Evolutionary conservation across 2,113 vertebrate genomes (phyloP).

Genomic region (Oryzias celebensis): DNA sequence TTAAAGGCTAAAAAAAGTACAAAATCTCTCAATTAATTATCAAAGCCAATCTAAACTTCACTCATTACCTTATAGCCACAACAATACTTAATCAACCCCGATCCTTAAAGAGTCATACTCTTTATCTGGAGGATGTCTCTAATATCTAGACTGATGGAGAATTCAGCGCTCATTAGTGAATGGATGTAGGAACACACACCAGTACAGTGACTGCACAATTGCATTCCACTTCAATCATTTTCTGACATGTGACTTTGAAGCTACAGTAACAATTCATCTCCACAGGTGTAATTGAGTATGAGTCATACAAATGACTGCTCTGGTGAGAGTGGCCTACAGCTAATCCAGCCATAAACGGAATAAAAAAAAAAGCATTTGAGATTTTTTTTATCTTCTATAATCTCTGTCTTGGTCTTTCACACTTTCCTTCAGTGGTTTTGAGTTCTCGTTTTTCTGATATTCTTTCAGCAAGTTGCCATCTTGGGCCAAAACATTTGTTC

Average conservation of each 20-base stretch:
- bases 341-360: conserved; percentile 58
- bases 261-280: conserved; percentile 50
- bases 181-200: conserved; percentile 23
- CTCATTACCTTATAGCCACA: conserved; percentile 59
- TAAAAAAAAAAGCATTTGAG: conserved; percentile 38
- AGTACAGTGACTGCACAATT: conserved; percentile 19
- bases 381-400: conserved; percentile 41
- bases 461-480: conserved; percentile 77
- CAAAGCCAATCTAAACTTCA: conserved; percentile 37
- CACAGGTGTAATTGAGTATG: conserved; percentile 58
- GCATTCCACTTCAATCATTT: conserved; percentile 39
- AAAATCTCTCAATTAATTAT: conserved; percentile 23
- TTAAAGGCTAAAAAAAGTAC: conserved; percentile 21
- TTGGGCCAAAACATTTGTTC: conserved; percentile 77
- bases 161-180: conserved; percentile 49
- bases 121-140: conserved; percentile 54
- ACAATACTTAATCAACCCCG: conserved; percentile 56
- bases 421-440: conserved; percentile 4
- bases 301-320: conserved; percentile 51
- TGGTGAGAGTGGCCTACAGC: conserved; percentile 53
- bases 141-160: conserved; percentile 53
- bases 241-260: conserved; percentile 45
- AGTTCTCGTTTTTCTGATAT: conserved; percentile 16
- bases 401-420: conserved; percentile 25
- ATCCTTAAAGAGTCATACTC: conserved; percentile 54